Evolutionary conservation across 2,113 vertebrate species (phyloP), one percentile per base, ranked within the genome.

Genomic region (Indicator indicator): DNA sequence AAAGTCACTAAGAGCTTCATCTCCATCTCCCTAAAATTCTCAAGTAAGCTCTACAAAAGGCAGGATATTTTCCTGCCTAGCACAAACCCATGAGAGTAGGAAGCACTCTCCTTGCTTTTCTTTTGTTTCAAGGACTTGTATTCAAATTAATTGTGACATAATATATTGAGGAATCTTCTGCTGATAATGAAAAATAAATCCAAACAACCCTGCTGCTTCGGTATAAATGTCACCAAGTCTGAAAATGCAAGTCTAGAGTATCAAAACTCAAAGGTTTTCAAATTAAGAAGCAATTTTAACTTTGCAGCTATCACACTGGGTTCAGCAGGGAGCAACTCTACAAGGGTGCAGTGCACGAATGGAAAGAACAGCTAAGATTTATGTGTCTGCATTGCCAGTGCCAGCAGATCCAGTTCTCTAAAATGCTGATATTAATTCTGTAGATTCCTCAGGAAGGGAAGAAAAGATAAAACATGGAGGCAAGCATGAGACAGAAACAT

Each of bases 281-380:
- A 79, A 97, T 93, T 94, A 97, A 96, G 24, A 91, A 90, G 38
- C 27, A 75, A 48, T 87, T 97, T 88, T 83, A 94, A 96, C 91
- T 85, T 58, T 95, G 28, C 59, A 88, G 67, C 52, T 94, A 15
- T 93, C 78, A 27, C 52, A n/a, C 92, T 94, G 55, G 12, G 89
- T 97, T 97, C 92, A 90, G 62, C 86, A 93, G 68, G 55, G 75
- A 64, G 26, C 59, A 70, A 50, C 9, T 90, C 68, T 96, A 54
- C 89, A 88, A 85, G 48, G 85, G 77, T 78, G 24, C 38, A 68
- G 38, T 83, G 60, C 19, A 2, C 30, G n/a, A 94, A 89, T 42
- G 89, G 70, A 59, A 96, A 91, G 91, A 86, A 28, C 69, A 79
- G 44, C 5, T 17, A 76, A 88, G 76, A 96, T 96, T 93, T 87